Base-by-base conservation (phyloP, 2,888 invertebrate species). In the Cheilosia soror region DNA sequence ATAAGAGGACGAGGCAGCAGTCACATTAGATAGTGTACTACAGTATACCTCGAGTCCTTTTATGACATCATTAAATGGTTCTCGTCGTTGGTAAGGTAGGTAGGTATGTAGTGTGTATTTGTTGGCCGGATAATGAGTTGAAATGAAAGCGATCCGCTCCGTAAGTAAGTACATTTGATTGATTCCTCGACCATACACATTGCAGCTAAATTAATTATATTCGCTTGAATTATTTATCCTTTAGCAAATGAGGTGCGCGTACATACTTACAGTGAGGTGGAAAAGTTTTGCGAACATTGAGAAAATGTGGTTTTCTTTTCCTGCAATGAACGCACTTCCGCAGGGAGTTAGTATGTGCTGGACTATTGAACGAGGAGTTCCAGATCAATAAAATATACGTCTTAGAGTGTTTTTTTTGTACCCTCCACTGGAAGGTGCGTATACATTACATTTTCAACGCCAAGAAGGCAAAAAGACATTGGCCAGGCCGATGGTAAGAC, bases 1-100 rank as follows among this genome's bases (percentile, higher is more conserved):
- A 47, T 2, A 42, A 29, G 5, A 5, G 29, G 27, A 31, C 5
- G 49, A 58, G 44, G 27, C 4, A 11, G 40, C 27, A 47, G 49
- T 37, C 29, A 58, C 57, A 51, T 20, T 11, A 62, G 63, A 44
- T 71, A 58, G 66, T 55, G 71, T 47, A 65, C 2, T 11, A 20
- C 20, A 25, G 62, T 33, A 42, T 69, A 44, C 33, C 73, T 57
- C 40, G 29, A 79, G 63, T 84, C 79, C 84, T 79, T 78, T 83
- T 79, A 76, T 76, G 80, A 76, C 80, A 84, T 80, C 84, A 76
- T 84, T 84, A 76, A 84, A 80, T 79, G 71, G 76, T 84, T 84
- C 60, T 76, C 65, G 42, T 76, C 44, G 40, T 66, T 65, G 63
- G 29, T 55, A 63, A 20, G 20, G 20, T 20, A 20, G 20, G 20